A percentile compares a stretch with the other conserved stretches of the same genome.
Conservation (phyloP, 2,888 invertebrate species). For the Blera fallax region DNA sequence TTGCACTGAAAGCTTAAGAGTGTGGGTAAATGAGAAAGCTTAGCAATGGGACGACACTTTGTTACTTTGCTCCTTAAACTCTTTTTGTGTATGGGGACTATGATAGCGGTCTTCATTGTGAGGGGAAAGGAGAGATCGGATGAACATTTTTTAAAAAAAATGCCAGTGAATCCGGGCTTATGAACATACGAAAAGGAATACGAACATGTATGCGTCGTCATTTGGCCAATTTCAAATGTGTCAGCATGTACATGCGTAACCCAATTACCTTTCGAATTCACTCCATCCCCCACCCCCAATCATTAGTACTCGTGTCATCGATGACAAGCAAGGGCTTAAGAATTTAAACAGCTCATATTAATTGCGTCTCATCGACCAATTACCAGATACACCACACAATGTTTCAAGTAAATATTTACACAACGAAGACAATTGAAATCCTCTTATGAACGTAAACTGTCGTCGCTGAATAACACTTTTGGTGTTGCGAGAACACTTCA, state of each 20-base stretch:
- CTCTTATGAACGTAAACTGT: neutral
- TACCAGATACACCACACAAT: neutral
- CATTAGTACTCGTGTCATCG: neutral
- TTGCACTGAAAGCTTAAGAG: too few species aligned
- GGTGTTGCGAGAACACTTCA: neutral
- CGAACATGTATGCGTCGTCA: too few species aligned
- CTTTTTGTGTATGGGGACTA: too few species aligned
- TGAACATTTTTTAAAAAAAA: too few species aligned
- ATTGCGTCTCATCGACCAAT: neutral
- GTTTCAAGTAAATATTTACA: constrained; percentile 1
- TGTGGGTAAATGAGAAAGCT: too few species aligned
- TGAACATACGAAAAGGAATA: too few species aligned
- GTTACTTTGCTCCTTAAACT: too few species aligned
- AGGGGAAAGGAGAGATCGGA: too few species aligned
- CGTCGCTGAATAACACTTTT: neutral
- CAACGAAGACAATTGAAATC: neutral
- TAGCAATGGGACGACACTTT: too few species aligned
- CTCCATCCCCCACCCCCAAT: neutral
- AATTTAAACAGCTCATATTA: neutral
- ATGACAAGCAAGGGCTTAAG: neutral
- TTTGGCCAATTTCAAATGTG: neutral
- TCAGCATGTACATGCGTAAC: neutral
- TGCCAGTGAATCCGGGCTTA: too few species aligned
- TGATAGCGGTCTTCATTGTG: too few species aligned
- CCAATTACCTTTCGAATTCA: neutral